These are phyloP conservation scores for Acanthornis magna DNA, from an alignment of 2,797 vertebrate species.

Conservation along the genomic window DNA sequence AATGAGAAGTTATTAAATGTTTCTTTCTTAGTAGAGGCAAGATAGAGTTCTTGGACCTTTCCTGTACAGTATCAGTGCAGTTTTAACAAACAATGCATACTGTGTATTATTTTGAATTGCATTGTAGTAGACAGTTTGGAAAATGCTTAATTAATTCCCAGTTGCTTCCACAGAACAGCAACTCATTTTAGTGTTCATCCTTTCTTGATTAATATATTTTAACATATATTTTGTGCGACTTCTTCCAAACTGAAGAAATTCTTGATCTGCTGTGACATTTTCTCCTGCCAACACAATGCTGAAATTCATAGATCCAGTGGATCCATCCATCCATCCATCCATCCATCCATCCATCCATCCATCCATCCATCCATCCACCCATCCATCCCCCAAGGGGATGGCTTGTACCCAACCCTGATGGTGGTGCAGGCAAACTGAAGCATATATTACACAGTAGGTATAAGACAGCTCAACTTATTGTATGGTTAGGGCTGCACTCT, in stretches of 20 bases:
- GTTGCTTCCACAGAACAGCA: background rate
- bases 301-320: background rate
- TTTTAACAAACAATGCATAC: background rate
- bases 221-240: background rate
- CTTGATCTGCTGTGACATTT: background rate
- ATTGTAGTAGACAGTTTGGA: background rate
- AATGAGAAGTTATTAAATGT: background rate
- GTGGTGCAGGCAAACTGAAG: rapidly evolving
- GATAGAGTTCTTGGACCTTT: background rate
- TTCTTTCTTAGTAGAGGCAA: background rate
- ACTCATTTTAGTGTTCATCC: background rate
- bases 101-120: background rate
- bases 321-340: too few species aligned
- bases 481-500: background rate
- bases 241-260: background rate
- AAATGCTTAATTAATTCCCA: background rate
- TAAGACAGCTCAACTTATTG: background rate
- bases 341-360: too few species aligned
- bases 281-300: background rate
- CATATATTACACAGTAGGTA: background rate
- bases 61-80: background rate
- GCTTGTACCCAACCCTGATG: background rate
- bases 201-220: background rate
- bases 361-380: too few species aligned
- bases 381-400: background rate